These are phyloP conservation scores for Arothron firmamentum DNA, from an alignment of 2,113 vertebrate species.

Conservation along the genomic window DNA sequence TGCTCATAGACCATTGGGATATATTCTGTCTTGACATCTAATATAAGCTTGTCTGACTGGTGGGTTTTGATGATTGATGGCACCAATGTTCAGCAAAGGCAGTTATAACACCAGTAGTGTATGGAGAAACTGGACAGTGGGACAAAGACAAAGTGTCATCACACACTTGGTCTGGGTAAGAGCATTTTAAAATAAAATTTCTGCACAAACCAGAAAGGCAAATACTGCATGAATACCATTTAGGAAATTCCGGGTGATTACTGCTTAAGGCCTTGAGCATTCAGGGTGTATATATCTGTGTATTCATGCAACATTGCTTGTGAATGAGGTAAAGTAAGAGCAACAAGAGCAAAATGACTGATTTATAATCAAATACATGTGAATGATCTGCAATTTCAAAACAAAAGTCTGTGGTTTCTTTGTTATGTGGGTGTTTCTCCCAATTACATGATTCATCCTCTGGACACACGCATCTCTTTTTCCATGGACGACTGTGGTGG, in stretches of 20 bases:
- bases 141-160: slow-evolving; percentile 23
- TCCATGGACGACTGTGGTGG: slow-evolving; percentile 6
- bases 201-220: slow-evolving; percentile 33
- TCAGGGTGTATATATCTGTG: not conserved
- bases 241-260: too few species aligned
- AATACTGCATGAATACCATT: slow-evolving; percentile 16
- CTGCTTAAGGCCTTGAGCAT: not conserved
- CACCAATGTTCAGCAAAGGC: slow-evolving; percentile 44
- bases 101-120: slow-evolving; percentile 32
- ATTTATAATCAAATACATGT: not conserved
- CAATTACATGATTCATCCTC: not conserved
- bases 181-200: too few species aligned
- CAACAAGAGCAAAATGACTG: not conserved
- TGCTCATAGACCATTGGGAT: slow-evolving; percentile 34
- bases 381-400: not conserved
- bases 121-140: slow-evolving; percentile 12
- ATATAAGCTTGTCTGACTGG: slow-evolving; percentile 46
- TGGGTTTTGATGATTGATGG: slow-evolving; percentile 59
- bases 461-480: slow-evolving; percentile 6
- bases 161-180: not conserved
- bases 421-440: not conserved
- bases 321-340: not conserved
- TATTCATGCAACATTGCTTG: not conserved
- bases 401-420: not conserved
- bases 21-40: slow-evolving; percentile 53